These are phyloP conservation scores for Heliothis subflexa DNA, from an alignment of 1,140 invertebrate species.

Conservation along the genomic window DNA sequence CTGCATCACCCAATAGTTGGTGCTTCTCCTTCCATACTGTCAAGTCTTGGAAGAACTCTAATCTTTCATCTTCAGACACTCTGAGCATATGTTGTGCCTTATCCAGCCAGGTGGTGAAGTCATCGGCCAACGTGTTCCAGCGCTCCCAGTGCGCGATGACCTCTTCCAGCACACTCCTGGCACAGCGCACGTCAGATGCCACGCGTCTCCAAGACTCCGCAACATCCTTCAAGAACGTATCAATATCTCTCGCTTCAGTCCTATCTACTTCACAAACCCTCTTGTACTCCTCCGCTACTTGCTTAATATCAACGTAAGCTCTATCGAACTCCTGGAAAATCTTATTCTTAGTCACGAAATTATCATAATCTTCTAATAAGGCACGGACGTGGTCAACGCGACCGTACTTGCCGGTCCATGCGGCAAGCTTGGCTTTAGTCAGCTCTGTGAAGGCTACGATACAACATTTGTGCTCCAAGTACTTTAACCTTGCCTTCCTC, in stretches of 20 bases:
- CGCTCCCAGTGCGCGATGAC: constrained; percentile 95
- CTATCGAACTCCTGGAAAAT: constrained; percentile 98
- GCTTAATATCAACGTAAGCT: constrained; percentile 96
- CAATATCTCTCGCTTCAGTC: constrained; percentile 92
- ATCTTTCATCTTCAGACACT: constrained; percentile 92
- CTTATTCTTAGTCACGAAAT: constrained; percentile 96
- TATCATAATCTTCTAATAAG: constrained; percentile 95
- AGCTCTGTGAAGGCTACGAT: constrained; percentile 95
- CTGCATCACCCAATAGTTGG: constrained; percentile 93
- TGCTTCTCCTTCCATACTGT: constrained; percentile 96
- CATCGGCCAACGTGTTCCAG: constrained; percentile 91
- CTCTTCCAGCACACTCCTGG: constrained; percentile 95
- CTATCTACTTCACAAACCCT: constrained; percentile 93
- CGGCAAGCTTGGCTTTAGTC: constrained; percentile 94
- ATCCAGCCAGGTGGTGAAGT: constrained; percentile 93
- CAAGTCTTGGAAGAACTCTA: constrained; percentile 96
- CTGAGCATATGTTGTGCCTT: constrained; percentile 92
- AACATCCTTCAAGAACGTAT: constrained; percentile 94
- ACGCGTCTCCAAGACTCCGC: constrained; percentile 96
- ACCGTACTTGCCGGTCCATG: constrained; percentile 96
- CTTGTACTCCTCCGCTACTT: constrained; percentile 96
- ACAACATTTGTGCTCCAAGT: constrained; percentile 96
- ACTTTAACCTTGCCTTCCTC: constrained; percentile 93
- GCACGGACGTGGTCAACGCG: constrained; percentile 93
- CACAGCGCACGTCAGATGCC: constrained; percentile 95